A percentile compares a stretch with the other conserved stretches of the same genome.
phyloP scores from a whole-genome alignment of 2,797 vertebrate genomes.

The Cercopithecus hamlyni region DNA sequence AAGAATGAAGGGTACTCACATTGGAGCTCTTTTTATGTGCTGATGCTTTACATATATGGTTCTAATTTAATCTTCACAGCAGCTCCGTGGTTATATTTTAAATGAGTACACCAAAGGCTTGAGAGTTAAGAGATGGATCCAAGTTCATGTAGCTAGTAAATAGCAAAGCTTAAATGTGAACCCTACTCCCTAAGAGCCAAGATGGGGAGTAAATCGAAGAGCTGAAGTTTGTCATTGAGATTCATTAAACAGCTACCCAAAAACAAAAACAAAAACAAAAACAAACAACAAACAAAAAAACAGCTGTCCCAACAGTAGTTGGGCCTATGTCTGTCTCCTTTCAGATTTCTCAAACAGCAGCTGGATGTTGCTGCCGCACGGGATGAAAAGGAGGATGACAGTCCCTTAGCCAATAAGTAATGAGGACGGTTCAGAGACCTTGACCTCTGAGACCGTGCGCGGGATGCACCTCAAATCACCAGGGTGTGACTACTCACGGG shows the following conservation, averaged over 20 bases:
- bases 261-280: neutral
- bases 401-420: neutral
- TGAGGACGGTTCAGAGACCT: neutral
- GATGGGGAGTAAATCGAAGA: neutral
- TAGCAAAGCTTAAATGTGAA: neutral
- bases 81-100: neutral
- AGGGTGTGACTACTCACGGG: neutral
- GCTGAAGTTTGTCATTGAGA: neutral
- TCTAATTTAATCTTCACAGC: neutral
- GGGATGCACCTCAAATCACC: neutral
- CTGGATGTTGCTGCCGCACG: neutral
- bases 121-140: neutral
- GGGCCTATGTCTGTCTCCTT: neutral
- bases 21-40: neutral
- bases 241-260: neutral
- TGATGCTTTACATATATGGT: fast-evolving
- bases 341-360: neutral
- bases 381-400: neutral
- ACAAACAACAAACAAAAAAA: too few relatives aligned
- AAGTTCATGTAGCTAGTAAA: neutral
- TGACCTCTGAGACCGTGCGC: neutral
- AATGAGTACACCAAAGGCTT: neutral
- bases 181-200: neutral
- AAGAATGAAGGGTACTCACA: neutral
- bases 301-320: too few relatives aligned